A percentile compares a stretch with the other conserved stretches of the same genome.
Conservation (phyloP, 2,888 invertebrate species). For the Cataglyphis rosenhaueri region DNA sequence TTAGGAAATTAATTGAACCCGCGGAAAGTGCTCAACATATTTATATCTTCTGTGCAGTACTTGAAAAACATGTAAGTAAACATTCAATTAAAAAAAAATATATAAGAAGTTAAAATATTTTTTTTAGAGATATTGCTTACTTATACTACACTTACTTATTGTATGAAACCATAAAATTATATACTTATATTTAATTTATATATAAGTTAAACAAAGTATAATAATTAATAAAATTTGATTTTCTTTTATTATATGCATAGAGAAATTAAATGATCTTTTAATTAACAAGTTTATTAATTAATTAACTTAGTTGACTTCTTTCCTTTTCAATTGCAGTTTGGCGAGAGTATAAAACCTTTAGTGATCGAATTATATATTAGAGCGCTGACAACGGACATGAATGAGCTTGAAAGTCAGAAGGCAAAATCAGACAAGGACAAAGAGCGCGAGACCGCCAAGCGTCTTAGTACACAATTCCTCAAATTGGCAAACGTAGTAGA, state of each 20-base stretch:
- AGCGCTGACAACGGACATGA: constrained; percentile 92
- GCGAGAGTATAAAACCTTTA: constrained; percentile 88
- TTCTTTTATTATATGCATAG: neutral
- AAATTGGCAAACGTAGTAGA: constrained; percentile 88
- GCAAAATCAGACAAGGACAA: constrained; percentile 86
- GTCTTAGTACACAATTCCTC: constrained; percentile 87
- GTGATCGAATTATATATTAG: constrained; percentile 91
- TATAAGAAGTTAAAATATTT: neutral
- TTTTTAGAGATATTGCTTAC: neutral
- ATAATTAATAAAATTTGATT: constrained; percentile 15
- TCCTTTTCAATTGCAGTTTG: constrained; percentile 85
- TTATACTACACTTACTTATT: no score
- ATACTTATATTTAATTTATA: no score
- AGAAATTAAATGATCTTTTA: constrained; percentile 4
- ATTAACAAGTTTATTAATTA: neutral
- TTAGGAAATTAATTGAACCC: constrained; percentile 85
- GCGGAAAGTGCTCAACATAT: constrained; percentile 90
- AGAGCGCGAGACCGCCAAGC: constrained; percentile 87
- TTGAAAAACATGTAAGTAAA: constrained; percentile 84
- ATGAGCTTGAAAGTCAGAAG: constrained; percentile 90
- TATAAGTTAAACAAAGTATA: constrained; percentile 6
- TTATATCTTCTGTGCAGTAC: constrained; percentile 88
- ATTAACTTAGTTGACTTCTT: constrained; percentile 4
- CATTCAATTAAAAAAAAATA: neutral
- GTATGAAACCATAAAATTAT: neutral